These are phyloP conservation scores for Actinopyga echinites DNA, from an alignment of 53 echinoderm and acorn worm species.

Conservation along the genomic window DNA sequence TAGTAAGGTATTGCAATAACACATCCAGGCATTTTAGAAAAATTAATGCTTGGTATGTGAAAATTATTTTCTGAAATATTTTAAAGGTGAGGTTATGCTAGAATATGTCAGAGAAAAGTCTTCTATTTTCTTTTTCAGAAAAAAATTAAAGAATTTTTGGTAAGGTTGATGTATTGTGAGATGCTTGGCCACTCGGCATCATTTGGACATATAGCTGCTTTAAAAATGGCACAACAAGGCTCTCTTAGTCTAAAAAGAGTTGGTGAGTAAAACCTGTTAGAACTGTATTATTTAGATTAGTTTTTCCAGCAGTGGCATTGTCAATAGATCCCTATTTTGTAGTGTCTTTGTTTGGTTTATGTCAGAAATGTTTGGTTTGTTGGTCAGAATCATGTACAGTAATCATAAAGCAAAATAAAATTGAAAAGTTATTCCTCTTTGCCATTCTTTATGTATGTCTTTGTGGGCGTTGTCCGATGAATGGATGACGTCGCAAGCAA, in stretches of 20 bases:
- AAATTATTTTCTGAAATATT: no score
- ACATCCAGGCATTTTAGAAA: no score
- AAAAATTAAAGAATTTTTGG: conserved; percentile 87
- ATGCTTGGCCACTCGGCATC: conserved; percentile 81
- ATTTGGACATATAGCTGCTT: conserved; percentile 89
- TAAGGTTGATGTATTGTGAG: conserved; percentile 94
- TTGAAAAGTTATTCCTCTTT: neutral
- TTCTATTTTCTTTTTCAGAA: conserved; percentile 47
- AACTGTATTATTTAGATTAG: neutral
- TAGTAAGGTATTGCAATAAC: no score
- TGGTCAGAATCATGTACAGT: no score
- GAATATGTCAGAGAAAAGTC: no score
- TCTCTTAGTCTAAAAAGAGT: conserved; percentile 79
- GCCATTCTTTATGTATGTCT: no score
- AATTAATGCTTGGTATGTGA: no score
- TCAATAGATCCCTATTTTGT: no score
- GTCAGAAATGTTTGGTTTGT: neutral
- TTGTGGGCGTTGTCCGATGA: no score
- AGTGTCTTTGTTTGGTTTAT: neutral
- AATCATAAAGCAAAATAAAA: no score
- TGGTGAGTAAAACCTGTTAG: conserved; percentile 58
- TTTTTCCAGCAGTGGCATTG: neutral
- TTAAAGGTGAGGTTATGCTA: no score
- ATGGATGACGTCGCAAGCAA: no score
- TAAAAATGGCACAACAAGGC: conserved; percentile 95